Evolutionary conservation across 2,888 invertebrate genomes (phyloP).

Genomic region (Diogma glabrata): DNA sequence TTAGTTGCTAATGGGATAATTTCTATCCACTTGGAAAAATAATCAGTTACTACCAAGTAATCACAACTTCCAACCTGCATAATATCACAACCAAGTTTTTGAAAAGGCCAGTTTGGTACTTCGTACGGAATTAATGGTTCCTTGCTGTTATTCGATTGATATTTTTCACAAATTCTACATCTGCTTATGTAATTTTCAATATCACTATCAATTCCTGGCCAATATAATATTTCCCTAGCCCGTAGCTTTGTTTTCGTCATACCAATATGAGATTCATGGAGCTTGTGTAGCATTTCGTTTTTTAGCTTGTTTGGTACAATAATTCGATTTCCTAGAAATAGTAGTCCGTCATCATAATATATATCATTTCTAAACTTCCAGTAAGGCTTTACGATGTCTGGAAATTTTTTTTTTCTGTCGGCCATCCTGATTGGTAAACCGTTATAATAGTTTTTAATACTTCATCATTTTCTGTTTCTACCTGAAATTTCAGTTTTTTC

Average conservation of each 20-base stretch:
- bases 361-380: neutral
- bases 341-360: neutral
- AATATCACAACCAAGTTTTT: too few relatives aligned
- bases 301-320: too few relatives aligned
- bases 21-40: constrained; percentile 16
- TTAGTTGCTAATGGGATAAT: constrained; percentile 6
- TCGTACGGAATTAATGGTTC: too few relatives aligned
- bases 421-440: neutral
- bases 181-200: constrained; percentile 7
- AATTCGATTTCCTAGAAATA: neutral
- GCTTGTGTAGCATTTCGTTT: neutral
- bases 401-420: neutral
- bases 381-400: neutral
- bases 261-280: constrained; percentile 10
- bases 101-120: too few relatives aligned
- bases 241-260: constrained; percentile 4
- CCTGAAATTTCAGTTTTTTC: too few relatives aligned
- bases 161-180: constrained; percentile 7
- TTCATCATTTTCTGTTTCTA: constrained; percentile 17
- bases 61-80: too few relatives aligned
- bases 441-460: neutral
- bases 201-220: constrained; percentile 9
- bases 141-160: too few relatives aligned
- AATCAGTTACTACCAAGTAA: constrained; percentile 10
- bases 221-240: neutral